phyloP scores from a whole-genome alignment of 2,888 invertebrate genomes.

The Caenorhabditis sp. region DNA sequence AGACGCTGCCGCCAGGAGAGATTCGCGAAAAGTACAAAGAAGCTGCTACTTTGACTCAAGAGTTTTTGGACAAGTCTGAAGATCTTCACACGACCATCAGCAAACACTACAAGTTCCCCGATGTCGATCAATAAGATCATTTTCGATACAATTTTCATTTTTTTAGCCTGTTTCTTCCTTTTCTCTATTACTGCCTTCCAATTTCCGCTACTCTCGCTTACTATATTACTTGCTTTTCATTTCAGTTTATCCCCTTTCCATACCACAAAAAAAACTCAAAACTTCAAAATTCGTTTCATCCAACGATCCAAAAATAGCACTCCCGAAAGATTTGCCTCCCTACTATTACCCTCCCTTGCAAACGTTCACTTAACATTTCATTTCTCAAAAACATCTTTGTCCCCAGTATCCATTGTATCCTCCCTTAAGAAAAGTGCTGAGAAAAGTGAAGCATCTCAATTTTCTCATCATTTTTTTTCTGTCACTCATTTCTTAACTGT shows the following conservation, averaged over 20 bases:
- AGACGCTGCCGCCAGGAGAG: neutral
- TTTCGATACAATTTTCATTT: neutral
- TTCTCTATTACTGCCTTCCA: neutral
- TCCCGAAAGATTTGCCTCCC: neutral
- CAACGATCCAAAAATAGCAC: neutral
- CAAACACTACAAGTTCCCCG: neutral
- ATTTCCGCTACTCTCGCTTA: no score
- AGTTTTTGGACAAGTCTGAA: slow-evolving; percentile 23
- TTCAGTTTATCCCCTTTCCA: neutral
- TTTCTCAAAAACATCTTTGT: neutral
- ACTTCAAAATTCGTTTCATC: neutral
- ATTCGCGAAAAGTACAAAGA: slow-evolving; percentile 35
- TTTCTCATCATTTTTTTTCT: no score
- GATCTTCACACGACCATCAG: slow-evolving; percentile 5
- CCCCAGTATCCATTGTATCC: slow-evolving; percentile 39
- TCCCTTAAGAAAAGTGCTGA: neutral
- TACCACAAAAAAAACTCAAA: neutral
- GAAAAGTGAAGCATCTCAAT: no score
- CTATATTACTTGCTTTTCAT: neutral
- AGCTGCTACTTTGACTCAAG: slow-evolving; percentile 15
- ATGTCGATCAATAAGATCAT: neutral
- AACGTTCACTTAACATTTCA: slow-evolving; percentile 14
- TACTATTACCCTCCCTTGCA: neutral
- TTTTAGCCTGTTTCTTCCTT: neutral
- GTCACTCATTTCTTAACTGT: neutral